These are phyloP conservation scores for Tortricodes alternella DNA, from an alignment of 2,888 invertebrate species.

Conservation along the genomic window DNA sequence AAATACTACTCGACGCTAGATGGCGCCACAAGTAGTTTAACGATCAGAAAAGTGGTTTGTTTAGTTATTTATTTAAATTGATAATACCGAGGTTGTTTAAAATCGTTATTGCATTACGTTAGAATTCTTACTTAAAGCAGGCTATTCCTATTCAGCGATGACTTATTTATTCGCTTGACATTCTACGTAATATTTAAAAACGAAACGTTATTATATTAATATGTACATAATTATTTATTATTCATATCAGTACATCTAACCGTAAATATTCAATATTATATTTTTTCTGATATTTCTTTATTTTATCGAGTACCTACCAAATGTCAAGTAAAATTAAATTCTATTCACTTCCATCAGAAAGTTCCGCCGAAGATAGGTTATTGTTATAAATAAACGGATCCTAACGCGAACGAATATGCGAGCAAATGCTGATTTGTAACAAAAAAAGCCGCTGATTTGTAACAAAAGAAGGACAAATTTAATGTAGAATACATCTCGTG, in stretches of 20 bases:
- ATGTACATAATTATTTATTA: not conserved
- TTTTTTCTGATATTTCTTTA: not conserved
- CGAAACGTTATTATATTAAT: not conserved
- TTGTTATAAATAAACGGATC: too few relatives aligned
- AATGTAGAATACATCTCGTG: too few relatives aligned
- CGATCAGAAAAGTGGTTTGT: not conserved
- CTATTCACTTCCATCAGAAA: too few relatives aligned
- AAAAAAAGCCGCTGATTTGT: too few relatives aligned
- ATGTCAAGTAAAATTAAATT: too few relatives aligned
- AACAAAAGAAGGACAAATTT: too few relatives aligned
- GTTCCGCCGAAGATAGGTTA: too few relatives aligned
- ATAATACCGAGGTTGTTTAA: not conserved
- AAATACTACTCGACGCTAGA: conserved; percentile 24
- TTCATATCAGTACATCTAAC: not conserved
- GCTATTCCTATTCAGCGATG: conserved; percentile 18
- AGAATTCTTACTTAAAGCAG: conserved; percentile 11
- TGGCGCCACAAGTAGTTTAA: conserved; percentile 2
- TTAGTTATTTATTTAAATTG: not conserved
- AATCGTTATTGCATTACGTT: conserved; percentile 1
- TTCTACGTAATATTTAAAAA: conserved; percentile 1
- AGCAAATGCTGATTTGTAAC: too few relatives aligned
- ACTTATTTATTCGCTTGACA: conserved; percentile 11
- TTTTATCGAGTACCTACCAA: too few relatives aligned
- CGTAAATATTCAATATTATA: not conserved
- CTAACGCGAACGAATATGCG: too few relatives aligned